Base-by-base conservation (phyloP, 1,140 invertebrate species). In the Conus ventricosus region DNA sequence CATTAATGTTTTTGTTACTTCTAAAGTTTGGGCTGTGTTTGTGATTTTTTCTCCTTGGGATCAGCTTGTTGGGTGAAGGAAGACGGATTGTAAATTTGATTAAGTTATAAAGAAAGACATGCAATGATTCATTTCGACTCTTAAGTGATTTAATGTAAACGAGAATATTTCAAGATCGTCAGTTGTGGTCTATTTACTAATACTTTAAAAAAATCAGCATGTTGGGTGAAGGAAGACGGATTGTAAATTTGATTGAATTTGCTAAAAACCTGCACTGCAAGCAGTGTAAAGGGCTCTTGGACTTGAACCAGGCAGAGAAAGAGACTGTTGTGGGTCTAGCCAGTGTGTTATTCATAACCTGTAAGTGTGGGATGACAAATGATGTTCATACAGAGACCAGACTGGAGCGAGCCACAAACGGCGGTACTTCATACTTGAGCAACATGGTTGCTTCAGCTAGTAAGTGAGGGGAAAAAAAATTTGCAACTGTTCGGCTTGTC, bases 381-480 rank as follows among this genome's bases (percentile, higher is more conserved):
- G 57, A 67, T 4, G 57, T 85, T 71, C 84, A 85, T 63, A 85
- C 84, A 20, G 63, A 39, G 11, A 15, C 78, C 82, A 84, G n/a
- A 71, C 57, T 39, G 39, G 60, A 85, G 5, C 11, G 25, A 0
- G 55, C 15, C 11, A 4, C 7, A 10, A 63, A 67, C 10, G 63
- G 27, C 54, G 27, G 39, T 11, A 39, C 27, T 10, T 39, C 84
- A 15, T 85, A 67, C 57, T 20, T 71, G 17, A 71, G 67, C 84
- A 85, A 85, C 84, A 85, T 85, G 57, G 63, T 67, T 8, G 60
- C 84, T 39, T 71, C 84, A 15, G 63, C 63, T 23, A 67, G 84
- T 85, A 27, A 85, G 60, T 67, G 39, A 81, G 27, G 39, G 39
- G 39, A n/a, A n/a, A n/a, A n/a, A n/a, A n/a, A n/a, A 39, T 39